A percentile compares a stretch with the other conserved stretches of the same genome.
phyloP scores from a whole-genome alignment of 1,140 invertebrate species.

The Drosophila nannoptera region DNA sequence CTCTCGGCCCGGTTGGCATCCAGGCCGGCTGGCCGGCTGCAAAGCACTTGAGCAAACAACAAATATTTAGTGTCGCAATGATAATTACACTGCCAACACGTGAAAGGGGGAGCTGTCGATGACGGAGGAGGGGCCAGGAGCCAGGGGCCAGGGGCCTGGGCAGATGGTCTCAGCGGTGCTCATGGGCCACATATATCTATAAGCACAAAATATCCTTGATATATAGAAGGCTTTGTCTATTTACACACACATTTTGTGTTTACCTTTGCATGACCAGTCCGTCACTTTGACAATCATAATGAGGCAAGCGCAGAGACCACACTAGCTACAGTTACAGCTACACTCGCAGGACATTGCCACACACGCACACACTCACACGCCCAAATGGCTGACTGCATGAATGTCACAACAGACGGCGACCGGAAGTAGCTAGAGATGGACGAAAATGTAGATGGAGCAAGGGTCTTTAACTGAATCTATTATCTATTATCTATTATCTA shows the following conservation, averaged over 20 bases:
- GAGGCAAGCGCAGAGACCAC: slow-evolving; percentile 59
- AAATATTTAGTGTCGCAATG: slow-evolving; percentile 73
- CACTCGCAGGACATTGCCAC: background rate
- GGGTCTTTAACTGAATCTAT: background rate
- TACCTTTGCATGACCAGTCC: slow-evolving; percentile 75
- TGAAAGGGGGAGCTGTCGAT: background rate
- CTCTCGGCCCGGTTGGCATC: background rate
- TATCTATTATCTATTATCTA: no score
- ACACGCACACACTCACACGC: slow-evolving; percentile 13
- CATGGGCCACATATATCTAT: slow-evolving; percentile 3
- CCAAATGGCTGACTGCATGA: slow-evolving; percentile 69
- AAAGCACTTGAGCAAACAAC: slow-evolving; percentile 71
- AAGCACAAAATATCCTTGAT: slow-evolving; percentile 38
- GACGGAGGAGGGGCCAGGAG: background rate
- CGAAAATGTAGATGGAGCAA: background rate
- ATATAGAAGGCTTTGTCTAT: slow-evolving; percentile 62
- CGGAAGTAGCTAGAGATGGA: slow-evolving; percentile 46
- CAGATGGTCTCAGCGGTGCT: no score
- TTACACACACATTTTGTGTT: slow-evolving; percentile 74
- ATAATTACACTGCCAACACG: slow-evolving; percentile 73
- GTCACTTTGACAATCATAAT: slow-evolving; percentile 77
- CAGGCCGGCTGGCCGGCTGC: background rate
- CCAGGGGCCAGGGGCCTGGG: no score
- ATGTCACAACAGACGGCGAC: slow-evolving; percentile 42
- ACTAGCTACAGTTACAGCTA: slow-evolving; percentile 18